Conservation (phyloP, 2,113 vertebrate species). For the Dipodomys spectabilis region DNA sequence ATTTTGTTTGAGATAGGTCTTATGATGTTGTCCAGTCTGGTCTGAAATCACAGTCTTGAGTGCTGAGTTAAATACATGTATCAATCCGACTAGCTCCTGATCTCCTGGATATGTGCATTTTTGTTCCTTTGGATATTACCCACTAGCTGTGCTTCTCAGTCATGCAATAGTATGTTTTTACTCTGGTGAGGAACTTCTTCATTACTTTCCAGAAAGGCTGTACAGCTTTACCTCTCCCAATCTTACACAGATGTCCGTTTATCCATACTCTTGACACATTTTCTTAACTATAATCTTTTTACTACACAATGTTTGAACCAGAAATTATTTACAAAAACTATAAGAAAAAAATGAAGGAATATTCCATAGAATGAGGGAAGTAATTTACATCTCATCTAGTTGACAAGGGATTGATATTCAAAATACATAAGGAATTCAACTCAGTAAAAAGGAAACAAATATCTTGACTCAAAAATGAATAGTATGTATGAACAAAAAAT, state of each 20-base stretch:
- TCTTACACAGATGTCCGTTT: not conserved
- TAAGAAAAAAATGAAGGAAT: not conserved
- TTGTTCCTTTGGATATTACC: too few relatives aligned
- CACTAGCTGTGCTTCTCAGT: too few relatives aligned
- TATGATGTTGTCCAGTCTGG: not conserved
- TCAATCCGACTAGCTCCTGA: not conserved
- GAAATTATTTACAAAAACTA: not conserved
- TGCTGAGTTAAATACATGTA: not conserved
- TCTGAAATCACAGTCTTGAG: not conserved
- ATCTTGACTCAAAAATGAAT: not conserved
- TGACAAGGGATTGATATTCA: not conserved
- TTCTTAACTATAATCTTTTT: not conserved
- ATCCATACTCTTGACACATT: not conserved
- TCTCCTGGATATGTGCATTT: not conserved
- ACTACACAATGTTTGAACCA: not conserved
- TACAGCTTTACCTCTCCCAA: not conserved
- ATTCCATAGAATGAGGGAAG: not conserved
- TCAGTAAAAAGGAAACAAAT: not conserved
- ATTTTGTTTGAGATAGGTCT: not conserved
- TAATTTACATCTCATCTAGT: not conserved
- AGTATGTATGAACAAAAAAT: not conserved
- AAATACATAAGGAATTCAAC: not conserved
- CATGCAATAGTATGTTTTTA: too few relatives aligned
- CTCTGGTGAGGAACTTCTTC: not conserved
- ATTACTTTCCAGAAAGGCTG: not conserved